A percentile compares a stretch with the other conserved stretches of the same genome.
Conservation (phyloP, 2,888 invertebrate genomes). For the Sminthurinus aureus region DNA sequence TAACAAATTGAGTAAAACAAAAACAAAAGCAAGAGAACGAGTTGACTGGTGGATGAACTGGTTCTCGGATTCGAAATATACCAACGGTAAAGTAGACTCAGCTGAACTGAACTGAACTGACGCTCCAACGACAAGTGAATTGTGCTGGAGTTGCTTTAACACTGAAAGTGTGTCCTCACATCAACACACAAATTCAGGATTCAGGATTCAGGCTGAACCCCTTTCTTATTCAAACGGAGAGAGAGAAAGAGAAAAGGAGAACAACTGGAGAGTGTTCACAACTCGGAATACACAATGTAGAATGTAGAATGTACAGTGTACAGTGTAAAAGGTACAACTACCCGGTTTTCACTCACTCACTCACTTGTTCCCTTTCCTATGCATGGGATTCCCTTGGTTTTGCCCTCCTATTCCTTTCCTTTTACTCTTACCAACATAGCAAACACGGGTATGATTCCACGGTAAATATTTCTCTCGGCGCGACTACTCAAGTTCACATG, state of each 20-base stretch:
- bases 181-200: no score
- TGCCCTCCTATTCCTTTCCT: slow-evolving; percentile 12
- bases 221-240: no score
- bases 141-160: no score
- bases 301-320: neutral
- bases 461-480: slow-evolving; percentile 2
- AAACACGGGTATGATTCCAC: neutral
- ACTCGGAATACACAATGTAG: slow-evolving; percentile 38
- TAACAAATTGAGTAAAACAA: no score
- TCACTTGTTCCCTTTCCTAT: neutral
- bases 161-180: no score
- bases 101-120: no score
- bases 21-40: no score
- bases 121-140: no score
- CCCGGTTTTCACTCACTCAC: slow-evolving; percentile 15
- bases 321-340: neutral
- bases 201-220: no score
- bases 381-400: neutral
- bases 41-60: no score
- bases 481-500: slow-evolving; percentile 17
- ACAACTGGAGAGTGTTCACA: slow-evolving; percentile 51
- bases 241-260: slow-evolving; percentile 53
- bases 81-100: no score
- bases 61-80: no score
- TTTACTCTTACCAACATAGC: neutral